Evolutionary conservation across 2,797 vertebrate species (phyloP), one percentile per base, ranked within the genome.

Genomic region (Gallinago solitaria): DNA sequence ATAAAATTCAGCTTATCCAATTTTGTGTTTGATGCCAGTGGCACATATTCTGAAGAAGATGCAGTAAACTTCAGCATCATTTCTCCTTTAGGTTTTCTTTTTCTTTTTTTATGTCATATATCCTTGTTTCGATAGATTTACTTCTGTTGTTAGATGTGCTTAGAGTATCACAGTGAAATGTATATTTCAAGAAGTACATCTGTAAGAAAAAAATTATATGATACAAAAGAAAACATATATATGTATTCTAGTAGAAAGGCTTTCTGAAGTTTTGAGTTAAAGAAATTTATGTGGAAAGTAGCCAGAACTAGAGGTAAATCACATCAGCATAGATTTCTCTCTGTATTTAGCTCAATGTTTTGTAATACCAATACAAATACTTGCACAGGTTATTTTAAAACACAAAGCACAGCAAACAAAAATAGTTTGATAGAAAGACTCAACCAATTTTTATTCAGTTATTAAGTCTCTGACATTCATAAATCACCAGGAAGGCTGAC

Each of bases 401-500:
- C 67, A 84, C 35, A 82, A 69, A 78, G 70, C 41, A 73, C 35
- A 91, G 57, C 45, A 91, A 89, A 78, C 43, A 75, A 1, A 4
- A 83, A 61, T 28, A 67, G 25, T 0, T 3, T 70, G 43, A 37
- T 3, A 70, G 47, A 96, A 90, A 81, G 57, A 73, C 17, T 81
- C 70, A 53, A 85, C 16, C 32, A 27, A 41, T 50, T 85, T 60
- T 86, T 86, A 68, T 37, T 60, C 16, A 20, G 56, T 82, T 90
- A 88, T 92, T 89, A 89, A 82, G 77, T 18, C 61, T 79, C 81
- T 87, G 90, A 74, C 85, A 74, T 82, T 71, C 80, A 96, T 93
- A 95, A 95, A 95, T 97, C 93, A 89, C 45, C 39, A 74, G 54
- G 82, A 94, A 90, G 68, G 32, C 70, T 84, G 87, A 90, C 64